phyloP scores from a whole-genome alignment of 1,140 invertebrate genomes.

The Drosophila tsacasi region DNA sequence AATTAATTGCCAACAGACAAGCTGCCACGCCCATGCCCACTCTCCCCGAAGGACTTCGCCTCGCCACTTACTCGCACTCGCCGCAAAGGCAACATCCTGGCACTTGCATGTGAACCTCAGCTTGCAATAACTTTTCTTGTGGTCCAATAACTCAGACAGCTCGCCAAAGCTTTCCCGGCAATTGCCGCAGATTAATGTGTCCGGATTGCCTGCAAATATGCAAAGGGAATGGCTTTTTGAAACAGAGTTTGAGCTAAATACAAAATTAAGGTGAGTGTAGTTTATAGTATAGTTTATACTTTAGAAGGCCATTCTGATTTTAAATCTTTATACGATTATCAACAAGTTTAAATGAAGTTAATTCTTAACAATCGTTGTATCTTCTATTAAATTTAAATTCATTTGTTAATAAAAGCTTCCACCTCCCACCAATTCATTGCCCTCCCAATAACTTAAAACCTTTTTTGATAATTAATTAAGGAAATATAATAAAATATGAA shows the following conservation, averaged over 20 bases:
- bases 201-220: conserved; percentile 90
- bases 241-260: background rate
- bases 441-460: background rate
- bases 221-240: conserved; percentile 5
- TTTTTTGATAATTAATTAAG: background rate
- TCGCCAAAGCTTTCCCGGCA: conserved; percentile 94
- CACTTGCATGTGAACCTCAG: conserved; percentile 94
- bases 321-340: no score
- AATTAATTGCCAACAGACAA: conserved; percentile 83
- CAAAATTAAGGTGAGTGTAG: background rate
- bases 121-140: conserved; percentile 94
- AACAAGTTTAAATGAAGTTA: no score
- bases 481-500: background rate
- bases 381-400: no score
- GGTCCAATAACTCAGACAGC: conserved; percentile 92
- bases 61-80: conserved; percentile 83
- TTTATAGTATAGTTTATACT: background rate
- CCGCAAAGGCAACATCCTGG: conserved; percentile 86
- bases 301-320: no score
- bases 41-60: background rate
- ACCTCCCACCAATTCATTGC: background rate
- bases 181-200: conserved; percentile 95
- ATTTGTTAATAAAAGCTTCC: no score
- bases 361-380: no score
- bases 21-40: conserved; percentile 10